These are phyloP conservation scores for Ia io DNA, from an alignment of 2,113 vertebrate genomes.

Conservation along the genomic window DNA sequence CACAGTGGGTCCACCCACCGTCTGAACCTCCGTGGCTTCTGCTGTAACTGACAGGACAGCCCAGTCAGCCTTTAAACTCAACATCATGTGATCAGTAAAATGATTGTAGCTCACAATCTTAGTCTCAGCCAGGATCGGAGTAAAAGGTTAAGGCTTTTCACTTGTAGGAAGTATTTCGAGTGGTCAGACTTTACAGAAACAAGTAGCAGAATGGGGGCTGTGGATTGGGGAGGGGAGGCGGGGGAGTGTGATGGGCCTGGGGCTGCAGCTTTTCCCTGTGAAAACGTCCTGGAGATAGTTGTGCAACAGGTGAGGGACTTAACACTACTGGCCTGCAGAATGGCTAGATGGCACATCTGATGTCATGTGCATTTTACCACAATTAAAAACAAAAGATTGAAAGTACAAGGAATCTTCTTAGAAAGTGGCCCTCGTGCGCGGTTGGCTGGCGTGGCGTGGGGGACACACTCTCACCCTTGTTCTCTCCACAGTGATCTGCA, in stretches of 20 bases:
- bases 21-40: neutral
- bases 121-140: neutral
- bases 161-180: neutral
- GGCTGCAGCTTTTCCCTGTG: neutral
- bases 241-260: neutral
- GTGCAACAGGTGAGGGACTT: neutral
- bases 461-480: neutral
- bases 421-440: neutral
- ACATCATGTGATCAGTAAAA: neutral
- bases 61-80: neutral
- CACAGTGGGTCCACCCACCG: neutral
- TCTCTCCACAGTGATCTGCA: conserved; percentile 72
- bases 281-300: neutral
- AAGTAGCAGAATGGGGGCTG: neutral
- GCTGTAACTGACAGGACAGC: neutral
- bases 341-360: neutral
- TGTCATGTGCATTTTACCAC: neutral
- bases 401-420: neutral
- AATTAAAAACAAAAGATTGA: neutral
- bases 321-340: neutral
- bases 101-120: neutral
- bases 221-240: accelerated
- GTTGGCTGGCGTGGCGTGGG: too few species aligned
- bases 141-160: neutral
- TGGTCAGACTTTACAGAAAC: neutral